phyloP scores from a whole-genome alignment of 2,113 vertebrate genomes.

The Thermophis baileyi region DNA sequence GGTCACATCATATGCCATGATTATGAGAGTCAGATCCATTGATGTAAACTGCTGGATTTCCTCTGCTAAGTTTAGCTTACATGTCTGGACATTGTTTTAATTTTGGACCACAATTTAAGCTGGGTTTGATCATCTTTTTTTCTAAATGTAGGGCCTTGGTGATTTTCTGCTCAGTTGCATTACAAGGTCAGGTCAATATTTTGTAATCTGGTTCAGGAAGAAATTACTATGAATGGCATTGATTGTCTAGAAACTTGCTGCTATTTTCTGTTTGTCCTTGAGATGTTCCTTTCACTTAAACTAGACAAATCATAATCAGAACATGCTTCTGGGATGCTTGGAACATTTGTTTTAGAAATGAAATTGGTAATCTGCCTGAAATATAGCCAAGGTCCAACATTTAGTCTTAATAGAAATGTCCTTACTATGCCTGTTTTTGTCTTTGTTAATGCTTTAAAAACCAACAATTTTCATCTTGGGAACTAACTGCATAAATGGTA shows the following conservation, averaged over 20 bases:
- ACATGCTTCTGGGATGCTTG: neutral
- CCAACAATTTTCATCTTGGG: neutral
- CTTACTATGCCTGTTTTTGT: neutral
- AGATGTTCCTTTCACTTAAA: neutral
- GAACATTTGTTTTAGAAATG: neutral
- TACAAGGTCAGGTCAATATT: neutral
- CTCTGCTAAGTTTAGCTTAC: neutral
- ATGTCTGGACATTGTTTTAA: neutral
- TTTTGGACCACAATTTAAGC: neutral
- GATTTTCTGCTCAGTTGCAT: neutral
- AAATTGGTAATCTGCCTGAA: neutral
- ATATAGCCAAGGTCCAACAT: neutral
- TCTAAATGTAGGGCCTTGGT: neutral
- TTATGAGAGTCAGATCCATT: neutral
- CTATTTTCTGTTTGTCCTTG: neutral
- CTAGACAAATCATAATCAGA: neutral
- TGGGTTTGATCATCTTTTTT: neutral
- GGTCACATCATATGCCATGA: neutral
- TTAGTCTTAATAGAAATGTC: neutral
- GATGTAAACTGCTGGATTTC: neutral
- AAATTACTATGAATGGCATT: neutral
- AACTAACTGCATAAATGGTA: neutral
- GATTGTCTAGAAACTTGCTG: too few relatives aligned
- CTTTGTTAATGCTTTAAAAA: neutral
- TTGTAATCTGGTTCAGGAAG: neutral